Evolutionary conservation across 2,888 invertebrate genomes (phyloP), one percentile per base, ranked within the genome.

Genomic region (Galerucella pusilla): DNA sequence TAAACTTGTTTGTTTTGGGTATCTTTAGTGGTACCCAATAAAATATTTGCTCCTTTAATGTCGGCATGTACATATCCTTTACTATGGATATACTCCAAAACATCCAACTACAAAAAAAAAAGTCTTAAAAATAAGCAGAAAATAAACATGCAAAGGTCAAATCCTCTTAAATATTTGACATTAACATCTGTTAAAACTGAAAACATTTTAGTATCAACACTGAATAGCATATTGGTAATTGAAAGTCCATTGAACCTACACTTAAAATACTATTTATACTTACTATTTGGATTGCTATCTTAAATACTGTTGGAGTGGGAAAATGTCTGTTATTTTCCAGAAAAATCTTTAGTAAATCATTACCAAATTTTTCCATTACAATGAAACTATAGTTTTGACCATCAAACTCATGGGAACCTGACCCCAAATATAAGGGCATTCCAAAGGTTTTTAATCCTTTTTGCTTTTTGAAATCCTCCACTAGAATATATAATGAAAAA

Each of bases 11-110:
- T 80, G 80, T 93, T 90, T 80, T 91, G 90, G 0, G 91, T 91
- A 45, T 90, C 90, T 77, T 91, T 91, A 73, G 90, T 90, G 57
- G 90, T 86, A 0, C 96, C 96, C 61, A 97, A 86, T 25, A 98
- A 88, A 77, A 99, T 93, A 88, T 99, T 99, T 11, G 95, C 94
- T 1, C 96, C 98, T 88, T 99, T 99, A 9, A 99, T 92, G 86
- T 99, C 99, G 0, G 95, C 97, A 87, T 99, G 99, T 0, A 97
- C 94, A 85, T 97, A 99, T 4, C 94, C 95, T 80, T 93, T 91
- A 69, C 91, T 90, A 86, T 99, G 99, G 80, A 99, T 94, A 86
- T 96, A 99, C 86, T 98, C 96, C 78, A 98, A 88, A 2, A 94
- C 93, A 87, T 98, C 94, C 79, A 98, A 85, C 94, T 96, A 88